Percentiles rank a stretch among this genome's conserved stretches.
Evolutionary conservation across 2,888 invertebrate genomes (phyloP).

Genomic region (Hoplodrina blanda): DNA sequence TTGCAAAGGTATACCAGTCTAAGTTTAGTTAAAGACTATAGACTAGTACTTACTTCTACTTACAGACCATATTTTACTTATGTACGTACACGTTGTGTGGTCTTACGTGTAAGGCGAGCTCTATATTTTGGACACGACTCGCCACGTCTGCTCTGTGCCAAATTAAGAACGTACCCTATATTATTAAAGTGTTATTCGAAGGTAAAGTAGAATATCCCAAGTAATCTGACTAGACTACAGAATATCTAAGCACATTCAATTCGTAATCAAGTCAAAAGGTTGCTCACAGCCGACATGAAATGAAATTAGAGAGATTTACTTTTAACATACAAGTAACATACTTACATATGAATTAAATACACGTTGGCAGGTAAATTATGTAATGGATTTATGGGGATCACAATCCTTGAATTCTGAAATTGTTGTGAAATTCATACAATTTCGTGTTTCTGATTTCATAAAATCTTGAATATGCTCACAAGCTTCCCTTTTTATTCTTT

Average conservation of each 20-base stretch:
- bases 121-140: constrained; percentile 18
- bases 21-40: neutral
- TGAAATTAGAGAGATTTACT: constrained; percentile 49
- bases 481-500: constrained; percentile 1
- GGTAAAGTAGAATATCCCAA: constrained; percentile 10
- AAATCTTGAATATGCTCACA: constrained; percentile 16
- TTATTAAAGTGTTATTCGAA: constrained; percentile 27
- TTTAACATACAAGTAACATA: constrained; percentile 6
- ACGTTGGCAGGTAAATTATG: constrained; percentile 26
- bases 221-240: constrained; percentile 38
- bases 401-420: constrained; percentile 17
- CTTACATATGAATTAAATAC: constrained; percentile 30
- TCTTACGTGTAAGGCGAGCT: constrained; percentile 3
- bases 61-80: neutral
- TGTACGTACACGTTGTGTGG: neutral
- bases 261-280: constrained; percentile 47
- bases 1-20: neutral
- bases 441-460: constrained; percentile 20
- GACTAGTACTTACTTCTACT: too few relatives aligned
- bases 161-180: constrained; percentile 45
- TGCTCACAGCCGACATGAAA: constrained; percentile 24
- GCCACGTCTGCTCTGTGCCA: constrained; percentile 35
- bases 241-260: constrained; percentile 43
- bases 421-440: constrained; percentile 20
- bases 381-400: constrained; percentile 32